Percentiles rank a stretch among this genome's conserved stretches.
Evolutionary conservation across 2,888 invertebrate genomes (phyloP).

Genomic region (Dorcus hopei): DNA sequence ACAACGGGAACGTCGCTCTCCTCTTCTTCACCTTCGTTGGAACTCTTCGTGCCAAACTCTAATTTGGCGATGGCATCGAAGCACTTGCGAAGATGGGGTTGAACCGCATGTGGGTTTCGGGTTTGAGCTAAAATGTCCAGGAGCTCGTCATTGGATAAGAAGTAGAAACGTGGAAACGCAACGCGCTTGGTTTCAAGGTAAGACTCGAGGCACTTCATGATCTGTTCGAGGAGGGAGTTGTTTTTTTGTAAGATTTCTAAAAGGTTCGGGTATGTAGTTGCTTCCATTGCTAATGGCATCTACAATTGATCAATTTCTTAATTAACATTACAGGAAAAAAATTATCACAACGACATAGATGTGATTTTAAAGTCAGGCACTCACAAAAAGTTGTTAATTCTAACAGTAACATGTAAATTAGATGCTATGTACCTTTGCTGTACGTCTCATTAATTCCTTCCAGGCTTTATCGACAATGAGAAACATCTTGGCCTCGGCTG

Average conservation of each 20-base stretch:
- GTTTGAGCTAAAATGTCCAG: slow-evolving; percentile 89
- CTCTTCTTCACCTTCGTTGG: slow-evolving; percentile 51
- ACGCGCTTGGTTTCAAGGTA: slow-evolving; percentile 86
- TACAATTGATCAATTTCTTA: slow-evolving; percentile 31
- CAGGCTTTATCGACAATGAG: slow-evolving; percentile 83
- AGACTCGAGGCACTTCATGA: slow-evolving; percentile 86
- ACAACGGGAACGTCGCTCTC: slow-evolving; percentile 42
- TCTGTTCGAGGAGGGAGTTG: slow-evolving; percentile 79
- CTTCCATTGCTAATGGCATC: slow-evolving; percentile 77
- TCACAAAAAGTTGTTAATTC: too few species aligned
- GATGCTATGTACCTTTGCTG: slow-evolving; percentile 61
- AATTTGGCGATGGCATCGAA: slow-evolving; percentile 79
- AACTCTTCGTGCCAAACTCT: slow-evolving; percentile 67
- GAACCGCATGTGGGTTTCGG: slow-evolving; percentile 83
- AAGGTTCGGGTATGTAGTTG: slow-evolving; percentile 70
- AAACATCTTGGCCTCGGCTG: slow-evolving; percentile 85
- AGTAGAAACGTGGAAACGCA: slow-evolving; percentile 86
- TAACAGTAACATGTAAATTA: too few species aligned
- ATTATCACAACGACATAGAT: too few species aligned
- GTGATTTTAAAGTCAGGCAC: too few species aligned
- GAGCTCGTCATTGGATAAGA: slow-evolving; percentile 85
- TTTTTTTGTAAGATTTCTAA: slow-evolving; percentile 67
- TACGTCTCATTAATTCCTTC: slow-evolving; percentile 82
- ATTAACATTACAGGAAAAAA: not conserved
- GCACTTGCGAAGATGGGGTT: slow-evolving; percentile 85